phyloP scores from a whole-genome alignment of 1,140 invertebrate species.

The Zaprionus gabonicus region DNA sequence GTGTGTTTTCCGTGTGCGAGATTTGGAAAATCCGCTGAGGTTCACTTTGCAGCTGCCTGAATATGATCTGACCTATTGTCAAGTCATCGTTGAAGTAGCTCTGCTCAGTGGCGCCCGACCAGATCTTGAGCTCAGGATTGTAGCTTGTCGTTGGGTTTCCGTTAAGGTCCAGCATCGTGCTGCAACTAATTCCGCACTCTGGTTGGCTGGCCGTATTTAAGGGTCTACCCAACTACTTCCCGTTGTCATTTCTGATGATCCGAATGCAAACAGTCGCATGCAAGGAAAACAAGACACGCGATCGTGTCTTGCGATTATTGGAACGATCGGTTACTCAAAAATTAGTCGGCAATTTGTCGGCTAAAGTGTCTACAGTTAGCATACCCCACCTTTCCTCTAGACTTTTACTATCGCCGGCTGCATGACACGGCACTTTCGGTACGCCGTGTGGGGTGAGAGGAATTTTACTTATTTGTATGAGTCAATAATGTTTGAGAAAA shows the following conservation, averaged over 20 bases:
- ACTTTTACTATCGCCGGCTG: not conserved
- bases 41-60: constrained; percentile 56
- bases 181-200: constrained; percentile 53
- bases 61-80: constrained; percentile 68
- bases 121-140: constrained; percentile 45
- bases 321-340: constrained; percentile 26
- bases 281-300: constrained; percentile 30
- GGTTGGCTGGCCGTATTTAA: constrained; percentile 52
- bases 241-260: constrained; percentile 15
- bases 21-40: constrained; percentile 69
- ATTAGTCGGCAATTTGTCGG: constrained; percentile 49
- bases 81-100: constrained; percentile 65
- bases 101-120: constrained; percentile 54
- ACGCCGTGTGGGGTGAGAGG: not conserved
- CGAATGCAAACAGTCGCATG: constrained; percentile 14
- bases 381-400: not conserved
- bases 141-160: constrained; percentile 53
- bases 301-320: constrained; percentile 32
- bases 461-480: not conserved
- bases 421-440: constrained; percentile 10
- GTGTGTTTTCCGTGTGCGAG: constrained; percentile 70
- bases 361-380: constrained; percentile 32
- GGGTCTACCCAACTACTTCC: constrained; percentile 40
- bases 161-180: constrained; percentile 57
- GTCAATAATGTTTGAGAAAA: too few species aligned